Percentiles rank a stretch among this genome's conserved stretches.
These are phyloP conservation scores for Leptestheria dahalacensis DNA, from an alignment of 1,140 invertebrate genomes.

Conservation along the genomic window DNA sequence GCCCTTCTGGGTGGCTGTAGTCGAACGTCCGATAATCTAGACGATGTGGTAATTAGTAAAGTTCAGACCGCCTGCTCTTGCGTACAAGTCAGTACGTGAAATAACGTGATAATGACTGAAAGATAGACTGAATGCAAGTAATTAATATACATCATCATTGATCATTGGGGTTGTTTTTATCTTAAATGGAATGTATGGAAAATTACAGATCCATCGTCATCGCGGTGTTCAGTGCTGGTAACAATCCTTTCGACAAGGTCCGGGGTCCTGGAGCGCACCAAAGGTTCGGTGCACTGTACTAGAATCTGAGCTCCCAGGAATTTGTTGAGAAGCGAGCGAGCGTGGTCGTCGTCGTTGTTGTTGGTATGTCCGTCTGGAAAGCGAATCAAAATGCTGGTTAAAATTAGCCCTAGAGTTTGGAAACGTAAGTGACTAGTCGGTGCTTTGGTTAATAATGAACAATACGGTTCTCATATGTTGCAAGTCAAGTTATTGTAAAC, in stretches of 20 bases:
- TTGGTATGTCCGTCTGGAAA: background rate
- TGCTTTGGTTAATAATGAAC: too few relatives aligned
- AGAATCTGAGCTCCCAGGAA: constrained; percentile 59
- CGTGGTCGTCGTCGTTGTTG: constrained; percentile 38
- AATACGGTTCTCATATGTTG: too few relatives aligned
- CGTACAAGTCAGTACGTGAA: too few relatives aligned
- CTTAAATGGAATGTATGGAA: too few relatives aligned
- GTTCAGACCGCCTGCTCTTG: too few relatives aligned
- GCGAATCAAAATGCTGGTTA: background rate
- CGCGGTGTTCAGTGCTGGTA: background rate
- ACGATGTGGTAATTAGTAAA: background rate
- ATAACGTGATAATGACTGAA: too few relatives aligned
- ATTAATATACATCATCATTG: too few relatives aligned
- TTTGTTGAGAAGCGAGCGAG: constrained; percentile 54
- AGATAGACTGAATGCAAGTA: too few relatives aligned
- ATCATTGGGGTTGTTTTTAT: too few relatives aligned
- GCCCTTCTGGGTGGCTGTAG: background rate
- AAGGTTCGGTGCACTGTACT: constrained; percentile 46
- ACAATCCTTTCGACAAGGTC: constrained; percentile 2
- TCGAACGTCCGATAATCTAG: background rate
- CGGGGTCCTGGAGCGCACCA: constrained; percentile 16
- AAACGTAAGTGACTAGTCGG: too few relatives aligned
- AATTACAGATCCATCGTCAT: constrained; percentile 3
- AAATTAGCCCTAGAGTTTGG: too few relatives aligned
- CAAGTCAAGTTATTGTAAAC: too few relatives aligned